Conservation (phyloP, 2,888 invertebrate genomes). For the Cataglyphis livida region DNA sequence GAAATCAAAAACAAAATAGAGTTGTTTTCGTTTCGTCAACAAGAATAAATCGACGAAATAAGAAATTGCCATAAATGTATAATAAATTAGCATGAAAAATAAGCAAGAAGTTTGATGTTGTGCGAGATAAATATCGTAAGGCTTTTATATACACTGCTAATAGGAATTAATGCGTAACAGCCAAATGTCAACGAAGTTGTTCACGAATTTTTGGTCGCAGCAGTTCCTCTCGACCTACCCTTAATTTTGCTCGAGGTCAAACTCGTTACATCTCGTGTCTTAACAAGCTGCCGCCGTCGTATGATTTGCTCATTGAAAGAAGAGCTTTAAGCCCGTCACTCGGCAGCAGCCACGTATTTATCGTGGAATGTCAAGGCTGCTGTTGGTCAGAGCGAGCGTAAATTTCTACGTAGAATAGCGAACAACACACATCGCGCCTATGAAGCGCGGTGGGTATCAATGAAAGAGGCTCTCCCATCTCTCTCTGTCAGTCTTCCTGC, state of each 20-base stretch:
- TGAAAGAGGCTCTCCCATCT: constrained; percentile 44
- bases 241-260: constrained; percentile 42
- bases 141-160: background rate
- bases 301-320: constrained; percentile 34
- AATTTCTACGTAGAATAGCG: constrained; percentile 67
- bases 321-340: constrained; percentile 30
- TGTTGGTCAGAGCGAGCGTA: constrained; percentile 58
- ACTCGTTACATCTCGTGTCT: constrained; percentile 32
- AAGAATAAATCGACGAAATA: background rate
- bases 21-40: background rate
- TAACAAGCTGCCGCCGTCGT: constrained; percentile 26
- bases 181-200: background rate
- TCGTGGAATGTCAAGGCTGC: constrained; percentile 73
- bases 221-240: constrained; percentile 16
- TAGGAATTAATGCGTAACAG: background rate
- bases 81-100: background rate
- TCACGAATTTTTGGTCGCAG: background rate
- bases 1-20: background rate
- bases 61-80: background rate
- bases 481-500: constrained; percentile 41
- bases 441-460: constrained; percentile 53
- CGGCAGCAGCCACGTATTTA: constrained; percentile 65
- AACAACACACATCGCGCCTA: constrained; percentile 52
- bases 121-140: background rate
- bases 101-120: background rate